Conservation (phyloP, 1,140 invertebrate species). For the Nymphalis io region DNA sequence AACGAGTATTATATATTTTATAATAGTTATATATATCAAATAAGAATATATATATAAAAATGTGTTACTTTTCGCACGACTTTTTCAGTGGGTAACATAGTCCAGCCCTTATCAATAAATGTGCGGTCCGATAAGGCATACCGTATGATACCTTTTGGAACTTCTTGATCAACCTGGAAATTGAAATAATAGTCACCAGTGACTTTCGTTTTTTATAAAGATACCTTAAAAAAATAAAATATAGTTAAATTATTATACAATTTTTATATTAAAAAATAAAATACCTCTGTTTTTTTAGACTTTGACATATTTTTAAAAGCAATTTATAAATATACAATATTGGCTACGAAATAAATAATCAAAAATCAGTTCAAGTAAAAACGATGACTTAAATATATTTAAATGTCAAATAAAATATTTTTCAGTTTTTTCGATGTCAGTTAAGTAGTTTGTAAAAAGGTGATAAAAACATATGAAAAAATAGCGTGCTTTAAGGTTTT, state of each 20-base stretch:
- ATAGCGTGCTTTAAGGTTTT: no score
- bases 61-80: conserved; percentile 65
- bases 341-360: conserved; percentile 38
- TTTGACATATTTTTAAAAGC: conserved; percentile 44
- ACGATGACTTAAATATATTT: background rate
- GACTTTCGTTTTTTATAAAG: no score
- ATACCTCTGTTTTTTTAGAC: conserved; percentile 39
- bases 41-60: no score
- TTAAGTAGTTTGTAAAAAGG: no score
- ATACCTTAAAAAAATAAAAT: no score
- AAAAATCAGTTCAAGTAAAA: conserved; percentile 22
- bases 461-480: no score
- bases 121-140: conserved; percentile 69
- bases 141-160: conserved; percentile 57
- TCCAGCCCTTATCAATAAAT: conserved; percentile 76
- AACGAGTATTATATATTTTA: no score
- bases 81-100: conserved; percentile 74
- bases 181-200: background rate
- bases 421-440: background rate
- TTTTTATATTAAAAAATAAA: no score
- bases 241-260: no score
- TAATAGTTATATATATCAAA: no score
- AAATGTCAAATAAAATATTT: conserved; percentile 5
- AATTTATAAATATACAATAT: conserved; percentile 33
- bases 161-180: conserved; percentile 53